Evolutionary conservation across 2,888 invertebrate genomes (phyloP).

Genomic region (Alsophila aescularia): DNA sequence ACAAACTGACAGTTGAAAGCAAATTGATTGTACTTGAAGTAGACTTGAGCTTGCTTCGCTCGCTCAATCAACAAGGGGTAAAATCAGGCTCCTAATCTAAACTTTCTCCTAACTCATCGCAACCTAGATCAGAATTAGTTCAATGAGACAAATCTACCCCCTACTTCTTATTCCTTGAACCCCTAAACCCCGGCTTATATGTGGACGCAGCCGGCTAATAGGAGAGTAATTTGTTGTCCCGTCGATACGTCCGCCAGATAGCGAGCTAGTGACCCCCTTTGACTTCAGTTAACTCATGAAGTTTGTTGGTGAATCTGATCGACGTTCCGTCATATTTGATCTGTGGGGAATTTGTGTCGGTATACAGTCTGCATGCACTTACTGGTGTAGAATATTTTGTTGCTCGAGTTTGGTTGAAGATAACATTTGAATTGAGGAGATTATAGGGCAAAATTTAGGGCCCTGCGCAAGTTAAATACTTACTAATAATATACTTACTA

Average conservation of each 20-base stretch:
- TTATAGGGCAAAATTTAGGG: no score
- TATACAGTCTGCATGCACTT: no score
- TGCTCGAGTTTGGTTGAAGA: no score
- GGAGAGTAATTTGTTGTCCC: slow-evolving; percentile 42
- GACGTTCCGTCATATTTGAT: not conserved
- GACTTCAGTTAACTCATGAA: slow-evolving; percentile 2
- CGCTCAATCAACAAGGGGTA: not conserved
- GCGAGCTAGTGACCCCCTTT: slow-evolving; percentile 14
- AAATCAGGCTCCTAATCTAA: not conserved
- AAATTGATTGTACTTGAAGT: no score
- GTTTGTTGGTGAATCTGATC: slow-evolving; percentile 5
- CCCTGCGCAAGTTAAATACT: no score
- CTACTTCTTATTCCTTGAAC: slow-evolving; percentile 4
- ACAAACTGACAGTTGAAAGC: no score
- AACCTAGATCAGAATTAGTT: not conserved
- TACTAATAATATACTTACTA: no score
- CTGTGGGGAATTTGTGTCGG: not conserved
- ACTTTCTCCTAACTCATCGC: not conserved
- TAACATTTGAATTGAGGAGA: no score
- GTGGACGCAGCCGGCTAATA: slow-evolving; percentile 36
- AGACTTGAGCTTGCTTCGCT: no score
- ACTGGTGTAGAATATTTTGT: not conserved
- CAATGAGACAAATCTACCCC: not conserved
- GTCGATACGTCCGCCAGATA: slow-evolving; percentile 22
- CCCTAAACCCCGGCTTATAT: slow-evolving; percentile 4